Base-by-base conservation (phyloP, 2,888 invertebrate genomes). In the Drosophila maculinotata region DNA sequence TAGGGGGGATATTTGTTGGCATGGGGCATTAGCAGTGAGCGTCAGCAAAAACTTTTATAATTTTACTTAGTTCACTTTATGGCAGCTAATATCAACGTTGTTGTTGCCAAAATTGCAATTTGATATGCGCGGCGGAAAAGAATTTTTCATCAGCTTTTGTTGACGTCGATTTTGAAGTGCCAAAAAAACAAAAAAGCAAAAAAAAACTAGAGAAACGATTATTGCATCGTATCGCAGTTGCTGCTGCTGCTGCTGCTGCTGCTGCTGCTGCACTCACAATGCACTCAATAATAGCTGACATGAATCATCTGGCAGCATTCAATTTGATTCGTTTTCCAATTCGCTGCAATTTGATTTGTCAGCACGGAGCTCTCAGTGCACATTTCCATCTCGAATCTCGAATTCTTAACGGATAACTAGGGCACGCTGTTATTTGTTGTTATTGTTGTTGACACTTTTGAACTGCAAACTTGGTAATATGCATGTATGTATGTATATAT, bases 41-140 rank as follows among this genome's bases (percentile, higher is more conserved):
- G 49, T 53, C 52, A 60, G 67, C 38, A 38, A 38, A 76, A 76
- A 76, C 62, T 83, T 65, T 83, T 65, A 65, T 70, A 70, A 78
- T 71, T 81, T 71, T 56, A 67, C 69, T 72, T 62, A 65, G 60
- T 51, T 51, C 63, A 66, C 44, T 76, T 57, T 70, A 52, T 52
- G 60, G 41, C 56, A 54, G 54, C 49, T 42, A 53, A 23, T 36
- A 8, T 3, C 36, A 9, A 15, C 6, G 23, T 47, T 41, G 14
- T 31, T 49, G 47, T 47, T 57, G 53, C 9, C 35, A 17, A 73
- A 69, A 81, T 64, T 68, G 73, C 65, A 79, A 58, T 82, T 76
- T 71, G 42, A 81, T 69, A 57, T 74, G 53, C 76, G 7, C 49
- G 48, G 49, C 38, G 47, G 44, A 56, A 58, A 48, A 20, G 62